Evolutionary conservation across 1,140 invertebrate genomes (phyloP).

Genomic region (Meloidogyne floridensis): DNA sequence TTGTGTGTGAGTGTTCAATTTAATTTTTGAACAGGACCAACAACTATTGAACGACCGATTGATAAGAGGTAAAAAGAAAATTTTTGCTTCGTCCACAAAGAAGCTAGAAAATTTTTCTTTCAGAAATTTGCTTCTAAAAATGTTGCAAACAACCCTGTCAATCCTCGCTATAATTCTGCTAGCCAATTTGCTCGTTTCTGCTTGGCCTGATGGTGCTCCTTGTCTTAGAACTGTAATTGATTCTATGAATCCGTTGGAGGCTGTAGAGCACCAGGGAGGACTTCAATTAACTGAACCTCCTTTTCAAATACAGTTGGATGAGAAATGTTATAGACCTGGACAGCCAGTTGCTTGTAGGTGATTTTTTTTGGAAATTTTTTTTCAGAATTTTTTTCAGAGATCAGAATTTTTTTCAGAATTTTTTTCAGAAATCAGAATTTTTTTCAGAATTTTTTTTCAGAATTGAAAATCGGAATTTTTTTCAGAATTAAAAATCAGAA

Average conservation of each 20-base stretch:
- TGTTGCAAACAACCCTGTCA: background rate
- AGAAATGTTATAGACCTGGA: slow-evolving; percentile 59
- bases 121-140: background rate
- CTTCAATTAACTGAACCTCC: slow-evolving; percentile 56
- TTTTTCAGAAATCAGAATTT: too few species aligned
- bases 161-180: background rate
- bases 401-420: too few species aligned
- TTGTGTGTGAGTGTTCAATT: too few species aligned
- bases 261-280: slow-evolving; percentile 64
- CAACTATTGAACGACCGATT: too few species aligned
- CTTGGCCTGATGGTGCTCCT: slow-evolving; percentile 63
- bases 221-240: slow-evolving; percentile 59
- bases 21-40: too few species aligned
- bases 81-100: too few species aligned
- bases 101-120: background rate
- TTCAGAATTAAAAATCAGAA: too few species aligned
- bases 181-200: background rate
- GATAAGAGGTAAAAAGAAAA: too few species aligned
- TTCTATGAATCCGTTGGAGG: slow-evolving; percentile 63
- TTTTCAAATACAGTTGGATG: slow-evolving; percentile 58
- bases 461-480: too few species aligned
- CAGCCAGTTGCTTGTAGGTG: slow-evolving; percentile 57
- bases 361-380: slow-evolving; percentile 30
- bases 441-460: too few species aligned
- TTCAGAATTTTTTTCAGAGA: too few species aligned